Evolutionary conservation across 2,888 invertebrate genomes (phyloP).

Genomic region (Asteroscopus sphinx): DNA sequence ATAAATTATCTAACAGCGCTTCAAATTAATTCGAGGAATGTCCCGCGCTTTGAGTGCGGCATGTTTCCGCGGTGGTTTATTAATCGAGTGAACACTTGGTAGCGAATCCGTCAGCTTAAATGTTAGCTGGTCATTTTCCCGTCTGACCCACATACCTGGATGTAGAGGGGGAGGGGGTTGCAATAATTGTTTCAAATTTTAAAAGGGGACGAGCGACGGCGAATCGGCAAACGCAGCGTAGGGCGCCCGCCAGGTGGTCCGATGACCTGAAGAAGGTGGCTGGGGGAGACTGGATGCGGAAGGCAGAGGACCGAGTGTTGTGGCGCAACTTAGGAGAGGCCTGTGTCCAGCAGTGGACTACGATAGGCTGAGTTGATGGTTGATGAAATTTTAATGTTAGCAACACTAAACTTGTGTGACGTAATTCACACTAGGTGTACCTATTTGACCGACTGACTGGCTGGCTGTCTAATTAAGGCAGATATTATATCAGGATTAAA

Average conservation of each 20-base stretch:
- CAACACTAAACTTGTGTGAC: constrained; percentile 37
- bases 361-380: no score
- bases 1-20: constrained; percentile 89
- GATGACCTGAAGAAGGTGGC: no score
- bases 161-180: constrained; percentile 27
- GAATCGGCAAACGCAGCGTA: no score
- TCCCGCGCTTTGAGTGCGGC: constrained; percentile 72
- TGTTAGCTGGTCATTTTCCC: constrained; percentile 56
- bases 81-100: constrained; percentile 85
- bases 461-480: constrained; percentile 17
- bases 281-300: no score
- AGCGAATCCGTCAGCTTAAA: constrained; percentile 78
- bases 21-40: constrained; percentile 90
- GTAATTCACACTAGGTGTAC: constrained; percentile 52
- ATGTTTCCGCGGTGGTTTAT: constrained; percentile 84
- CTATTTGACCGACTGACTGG: no score
- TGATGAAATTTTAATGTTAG: constrained; percentile 54
- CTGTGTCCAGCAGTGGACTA: no score
- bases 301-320: no score
- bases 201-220: no score
- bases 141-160: constrained; percentile 51
- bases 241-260: no score
- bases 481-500: neutral
- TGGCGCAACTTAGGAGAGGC: no score
- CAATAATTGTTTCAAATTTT: constrained; percentile 59